Base-by-base conservation (phyloP, 2,113 vertebrate genomes). In the Plectropomus leopardus region DNA sequence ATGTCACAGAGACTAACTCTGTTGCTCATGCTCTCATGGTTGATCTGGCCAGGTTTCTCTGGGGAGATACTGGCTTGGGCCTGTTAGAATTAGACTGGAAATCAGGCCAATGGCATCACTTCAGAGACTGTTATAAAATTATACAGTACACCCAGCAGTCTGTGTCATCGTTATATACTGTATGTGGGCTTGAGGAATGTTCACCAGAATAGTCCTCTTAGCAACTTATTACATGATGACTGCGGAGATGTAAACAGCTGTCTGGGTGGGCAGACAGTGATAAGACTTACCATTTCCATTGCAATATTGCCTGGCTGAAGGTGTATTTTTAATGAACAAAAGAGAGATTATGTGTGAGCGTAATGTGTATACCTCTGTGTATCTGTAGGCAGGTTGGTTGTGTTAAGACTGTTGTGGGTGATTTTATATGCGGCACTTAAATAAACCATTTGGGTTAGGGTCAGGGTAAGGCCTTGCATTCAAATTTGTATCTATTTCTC, bases 1-100 rank as follows among this genome's bases (percentile, higher is more conserved):
- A 21, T 58, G 66, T 72, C 75, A 77, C 71, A 61, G 66, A 84
- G 83, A 74, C 77, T 60, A 76, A 76, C 70, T 74, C 34, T 70
- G 72, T 47, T 42, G 44, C 77, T 82, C 57, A 69, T 50, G 51
- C 84, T 71, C 68, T 82, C 68, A 48, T 57, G 65, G 72, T 60
- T 80, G 76, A 83, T 83, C 68, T 34, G 73, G 45, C 76, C 80
- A 83, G 77, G 77, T 86, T 78, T 65, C 85, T 84, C 83, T 66
- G 34, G 83, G 77, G 85, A 90, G 34, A 59, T 32, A 17, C 74
- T 69, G 55, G 74, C 73, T 85, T 30, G 40, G 57, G 80, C 71
- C 66, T 81, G 69, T 88, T 88, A 65, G 80, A 88, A 86, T 86
- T 84, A 84, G 78, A 70, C 78, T 75, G 51, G 60, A 90, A 88